These are phyloP conservation scores for Puntigrus tetrazona DNA, from an alignment of 2,113 vertebrate genomes.

Conservation along the genomic window DNA sequence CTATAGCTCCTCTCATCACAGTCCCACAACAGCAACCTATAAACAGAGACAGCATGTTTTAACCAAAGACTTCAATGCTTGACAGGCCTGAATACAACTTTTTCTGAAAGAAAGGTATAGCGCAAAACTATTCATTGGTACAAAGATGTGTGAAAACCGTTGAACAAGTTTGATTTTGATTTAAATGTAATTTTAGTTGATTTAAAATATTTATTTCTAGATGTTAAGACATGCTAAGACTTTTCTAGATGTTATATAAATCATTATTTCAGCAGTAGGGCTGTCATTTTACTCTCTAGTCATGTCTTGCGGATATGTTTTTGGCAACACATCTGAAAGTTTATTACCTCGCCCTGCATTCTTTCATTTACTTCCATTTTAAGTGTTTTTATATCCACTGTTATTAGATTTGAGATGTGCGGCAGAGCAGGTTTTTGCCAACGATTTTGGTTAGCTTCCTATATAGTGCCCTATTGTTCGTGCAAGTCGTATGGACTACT, in stretches of 20 bases:
- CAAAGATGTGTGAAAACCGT: neutral
- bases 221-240: neutral
- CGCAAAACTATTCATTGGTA: neutral
- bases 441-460: neutral
- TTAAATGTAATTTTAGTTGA: neutral
- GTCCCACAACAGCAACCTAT: slow-evolving; percentile 94
- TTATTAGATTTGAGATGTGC: neutral
- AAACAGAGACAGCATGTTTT: neutral
- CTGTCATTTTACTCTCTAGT: neutral
- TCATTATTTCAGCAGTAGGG: neutral
- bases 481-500: neutral
- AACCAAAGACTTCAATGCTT: neutral
- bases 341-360: neutral
- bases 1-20: slow-evolving; percentile 97
- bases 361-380: neutral
- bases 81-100: neutral
- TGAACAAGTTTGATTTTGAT: neutral
- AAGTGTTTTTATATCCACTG: neutral
- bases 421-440: neutral
- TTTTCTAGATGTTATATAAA: neutral
- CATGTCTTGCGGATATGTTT: neutral
- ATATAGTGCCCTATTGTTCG: neutral
- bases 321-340: neutral
- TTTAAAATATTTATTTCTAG: neutral
- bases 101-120: neutral